phyloP scores from a whole-genome alignment of 2,113 vertebrate species.

The Syngnathoides biaculeatus region DNA sequence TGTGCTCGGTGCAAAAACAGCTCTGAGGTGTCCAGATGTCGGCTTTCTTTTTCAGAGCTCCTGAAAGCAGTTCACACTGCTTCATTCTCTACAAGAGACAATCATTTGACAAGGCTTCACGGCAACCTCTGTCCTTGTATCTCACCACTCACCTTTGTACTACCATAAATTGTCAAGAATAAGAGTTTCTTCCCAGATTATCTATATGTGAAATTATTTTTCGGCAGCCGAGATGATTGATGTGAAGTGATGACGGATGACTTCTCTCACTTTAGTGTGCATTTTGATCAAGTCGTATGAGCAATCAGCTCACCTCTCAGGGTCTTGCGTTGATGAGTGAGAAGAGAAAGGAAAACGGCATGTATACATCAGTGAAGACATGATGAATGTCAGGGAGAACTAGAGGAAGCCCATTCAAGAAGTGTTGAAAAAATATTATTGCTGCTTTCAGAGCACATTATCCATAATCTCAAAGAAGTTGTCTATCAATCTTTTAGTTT shows the following conservation, averaged over 20 bases:
- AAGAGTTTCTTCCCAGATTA: conserved; percentile 22
- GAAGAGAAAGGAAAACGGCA: conserved; percentile 33
- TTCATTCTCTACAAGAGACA: conserved; percentile 7
- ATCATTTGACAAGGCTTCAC: not conserved
- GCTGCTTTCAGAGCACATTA: conserved; percentile 14
- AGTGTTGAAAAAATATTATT: conserved; percentile 29
- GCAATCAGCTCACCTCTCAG: conserved; percentile 11
- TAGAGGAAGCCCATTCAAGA: conserved; percentile 35
- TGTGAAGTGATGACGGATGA: conserved; percentile 14
- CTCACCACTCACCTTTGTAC: conserved; percentile 10
- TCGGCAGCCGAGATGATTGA: conserved; percentile 47
- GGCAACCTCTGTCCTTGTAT: conserved; percentile 29
- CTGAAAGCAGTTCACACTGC: conserved; percentile 12
- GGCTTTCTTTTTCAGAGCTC: not conserved
- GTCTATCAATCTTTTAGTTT: not conserved
- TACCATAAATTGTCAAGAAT: conserved; percentile 27
- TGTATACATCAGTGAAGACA: too few relatives aligned
- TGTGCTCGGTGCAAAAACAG: not conserved
- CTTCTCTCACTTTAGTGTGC: not conserved
- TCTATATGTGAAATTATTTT: conserved; percentile 39
- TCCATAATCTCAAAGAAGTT: not conserved
- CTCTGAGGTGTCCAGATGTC: not conserved
- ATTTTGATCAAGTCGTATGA: not conserved
- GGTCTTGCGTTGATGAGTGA: conserved; percentile 28
- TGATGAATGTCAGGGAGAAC: conserved; percentile 35